A percentile compares a stretch with the other conserved stretches of the same genome.
phyloP scores from a whole-genome alignment of 2,888 invertebrate genomes.

The Sinopyrophorus schimmeli region DNA sequence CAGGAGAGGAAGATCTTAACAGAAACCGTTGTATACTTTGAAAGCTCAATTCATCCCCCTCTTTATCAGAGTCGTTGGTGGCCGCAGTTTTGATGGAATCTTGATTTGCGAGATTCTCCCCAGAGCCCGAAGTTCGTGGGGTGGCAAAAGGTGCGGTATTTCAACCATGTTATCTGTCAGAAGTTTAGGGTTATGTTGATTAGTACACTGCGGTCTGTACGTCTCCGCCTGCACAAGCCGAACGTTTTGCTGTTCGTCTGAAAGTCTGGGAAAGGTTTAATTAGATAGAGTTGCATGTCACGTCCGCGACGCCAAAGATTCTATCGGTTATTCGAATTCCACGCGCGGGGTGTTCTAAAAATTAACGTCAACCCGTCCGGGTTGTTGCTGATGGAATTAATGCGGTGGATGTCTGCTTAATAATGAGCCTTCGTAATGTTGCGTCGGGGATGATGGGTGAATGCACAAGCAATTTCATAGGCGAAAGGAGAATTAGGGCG shows the following conservation, averaged over 20 bases:
- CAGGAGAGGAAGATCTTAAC: conserved; percentile 8
- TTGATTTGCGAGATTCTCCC: conserved; percentile 15
- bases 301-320: conserved; percentile 14
- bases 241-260: conserved; percentile 2
- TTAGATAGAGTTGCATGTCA: conserved; percentile 16
- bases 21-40: conserved; percentile 12
- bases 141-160: conserved; percentile 2
- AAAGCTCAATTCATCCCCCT: conserved; percentile 15
- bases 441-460: conserved; percentile 5
- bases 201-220: neutral
- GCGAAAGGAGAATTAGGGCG: conserved; percentile 5
- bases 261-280: conserved; percentile 13
- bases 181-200: conserved; percentile 11
- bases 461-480: conserved; percentile 16
- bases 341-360: conserved; percentile 6
- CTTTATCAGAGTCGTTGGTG: conserved; percentile 14
- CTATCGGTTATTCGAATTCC: conserved; percentile 9
- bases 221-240: neutral
- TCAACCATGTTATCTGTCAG: conserved; percentile 1
- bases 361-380: conserved; percentile 8
- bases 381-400: conserved; percentile 18
- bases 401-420: conserved; percentile 13
- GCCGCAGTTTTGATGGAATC: conserved; percentile 17
- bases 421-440: conserved; percentile 8
- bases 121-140: conserved; percentile 3